A percentile compares a stretch with the other conserved stretches of the same genome.
These are phyloP conservation scores for Chrysogorgia sp. DNA, from an alignment of 92 coral and sea anemone species.

Conservation along the genomic window DNA sequence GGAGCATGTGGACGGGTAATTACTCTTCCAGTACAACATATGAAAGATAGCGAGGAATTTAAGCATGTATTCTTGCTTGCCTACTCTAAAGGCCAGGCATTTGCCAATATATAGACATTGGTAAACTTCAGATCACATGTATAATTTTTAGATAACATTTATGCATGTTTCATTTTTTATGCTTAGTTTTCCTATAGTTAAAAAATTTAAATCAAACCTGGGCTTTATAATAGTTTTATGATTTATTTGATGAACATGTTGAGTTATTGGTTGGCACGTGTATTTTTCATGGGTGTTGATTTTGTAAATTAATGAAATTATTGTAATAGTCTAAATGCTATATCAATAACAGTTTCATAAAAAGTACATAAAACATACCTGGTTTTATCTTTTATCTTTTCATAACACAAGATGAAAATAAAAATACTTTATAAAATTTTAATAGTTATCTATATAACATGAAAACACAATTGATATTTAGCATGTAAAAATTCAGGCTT, in stretches of 20 bases:
- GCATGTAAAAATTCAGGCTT: too few species aligned
- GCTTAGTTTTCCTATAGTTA: not conserved
- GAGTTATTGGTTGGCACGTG: not conserved
- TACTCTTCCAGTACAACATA: constrained; percentile 48
- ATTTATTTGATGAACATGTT: not conserved
- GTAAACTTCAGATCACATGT: not conserved
- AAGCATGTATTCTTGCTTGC: constrained; percentile 23
- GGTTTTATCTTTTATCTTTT: too few species aligned
- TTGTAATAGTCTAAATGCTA: too few species aligned
- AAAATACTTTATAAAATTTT: too few species aligned
- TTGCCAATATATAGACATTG: not conserved
- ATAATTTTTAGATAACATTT: not conserved
- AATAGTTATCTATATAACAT: too few species aligned
- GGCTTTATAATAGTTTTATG: too few species aligned
- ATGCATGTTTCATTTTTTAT: not conserved
- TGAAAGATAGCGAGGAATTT: constrained; percentile 29
- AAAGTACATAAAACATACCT: too few species aligned
- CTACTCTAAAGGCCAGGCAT: constrained; percentile 26
- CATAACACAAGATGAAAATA: too few species aligned
- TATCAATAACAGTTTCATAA: too few species aligned
- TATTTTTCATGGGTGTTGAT: not conserved
- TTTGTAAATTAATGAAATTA: too few species aligned
- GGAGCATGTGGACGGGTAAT: constrained; percentile 43
- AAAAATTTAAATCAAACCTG: not conserved
- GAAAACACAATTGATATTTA: too few species aligned